A percentile compares a stretch with the other conserved stretches of the same genome.
phyloP scores from a whole-genome alignment of 2,888 invertebrate genomes.

The Syrista parreyssii region DNA sequence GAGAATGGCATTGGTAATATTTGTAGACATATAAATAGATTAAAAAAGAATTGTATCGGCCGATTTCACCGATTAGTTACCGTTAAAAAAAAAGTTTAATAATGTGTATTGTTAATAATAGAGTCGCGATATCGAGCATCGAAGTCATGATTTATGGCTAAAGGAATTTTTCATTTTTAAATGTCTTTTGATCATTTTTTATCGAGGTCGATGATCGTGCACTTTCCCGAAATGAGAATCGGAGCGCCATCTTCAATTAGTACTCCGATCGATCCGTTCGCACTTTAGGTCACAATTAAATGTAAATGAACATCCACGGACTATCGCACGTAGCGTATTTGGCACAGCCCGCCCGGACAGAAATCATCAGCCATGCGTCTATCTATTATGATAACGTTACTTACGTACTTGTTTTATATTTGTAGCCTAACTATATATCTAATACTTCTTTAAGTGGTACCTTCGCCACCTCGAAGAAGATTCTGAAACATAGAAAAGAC shows the following conservation, averaged over 20 bases:
- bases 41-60: neutral
- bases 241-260: neutral
- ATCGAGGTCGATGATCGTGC: neutral
- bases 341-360: neutral
- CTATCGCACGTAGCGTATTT: neutral
- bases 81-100: neutral
- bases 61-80: neutral
- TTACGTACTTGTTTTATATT: conserved; percentile 24
- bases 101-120: neutral
- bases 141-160: neutral
- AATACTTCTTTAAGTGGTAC: conserved; percentile 72
- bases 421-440: conserved; percentile 48
- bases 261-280: neutral
- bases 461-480: conserved; percentile 93
- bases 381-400: conserved; percentile 30
- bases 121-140: neutral
- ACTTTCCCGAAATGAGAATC: neutral
- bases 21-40: conserved; percentile 10
- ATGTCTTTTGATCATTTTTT: neutral
- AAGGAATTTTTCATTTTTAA: neutral
- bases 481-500: conserved; percentile 66
- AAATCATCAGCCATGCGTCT: conserved; percentile 33
- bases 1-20: conserved; percentile 23
- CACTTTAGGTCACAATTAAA: neutral
- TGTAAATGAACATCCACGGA: neutral